Evolutionary conservation across 2,797 vertebrate species (phyloP).

Genomic region (Neomorphus geoffroyi): DNA sequence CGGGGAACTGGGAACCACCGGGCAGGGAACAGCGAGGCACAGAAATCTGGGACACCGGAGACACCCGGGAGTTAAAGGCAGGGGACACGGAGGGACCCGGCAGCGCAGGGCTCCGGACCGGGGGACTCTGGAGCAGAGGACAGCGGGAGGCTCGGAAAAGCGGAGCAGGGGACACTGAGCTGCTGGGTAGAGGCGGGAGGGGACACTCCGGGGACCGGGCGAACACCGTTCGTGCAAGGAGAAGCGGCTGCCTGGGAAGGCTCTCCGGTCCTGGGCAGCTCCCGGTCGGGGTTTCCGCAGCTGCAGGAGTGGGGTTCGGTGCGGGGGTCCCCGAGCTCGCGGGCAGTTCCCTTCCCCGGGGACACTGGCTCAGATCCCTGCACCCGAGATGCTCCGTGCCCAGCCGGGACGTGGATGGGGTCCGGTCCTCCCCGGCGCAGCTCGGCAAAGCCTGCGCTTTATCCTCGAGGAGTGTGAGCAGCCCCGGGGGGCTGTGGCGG

Average conservation of each 20-base stretch:
- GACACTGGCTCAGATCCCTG: not conserved
- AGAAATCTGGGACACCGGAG: not conserved
- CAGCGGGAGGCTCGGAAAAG: not conserved
- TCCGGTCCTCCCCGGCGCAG: not conserved
- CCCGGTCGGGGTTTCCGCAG: rapidly evolving
- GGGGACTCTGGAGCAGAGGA: not conserved
- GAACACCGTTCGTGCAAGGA: not conserved
- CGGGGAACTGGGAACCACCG: not conserved
- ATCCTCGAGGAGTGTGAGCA: not conserved
- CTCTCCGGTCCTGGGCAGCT: not conserved
- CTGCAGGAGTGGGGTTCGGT: rapidly evolving
- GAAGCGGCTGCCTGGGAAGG: not conserved
- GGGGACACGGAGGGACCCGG: not conserved
- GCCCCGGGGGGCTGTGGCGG: not conserved
- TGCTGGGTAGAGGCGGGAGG: not conserved
- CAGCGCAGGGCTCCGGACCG: too few species aligned
- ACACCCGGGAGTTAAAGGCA: too few species aligned
- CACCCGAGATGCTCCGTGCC: not conserved
- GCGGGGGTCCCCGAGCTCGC: not conserved
- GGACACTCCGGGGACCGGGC: not conserved
- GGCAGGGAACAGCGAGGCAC: not conserved
- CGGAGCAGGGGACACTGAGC: not conserved
- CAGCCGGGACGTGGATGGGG: not conserved
- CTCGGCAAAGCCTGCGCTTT: not conserved
- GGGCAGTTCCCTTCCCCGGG: not conserved